These are phyloP conservation scores for Sebastes hubbsi DNA, from an alignment of 2,797 vertebrate genomes.

Conservation along the genomic window DNA sequence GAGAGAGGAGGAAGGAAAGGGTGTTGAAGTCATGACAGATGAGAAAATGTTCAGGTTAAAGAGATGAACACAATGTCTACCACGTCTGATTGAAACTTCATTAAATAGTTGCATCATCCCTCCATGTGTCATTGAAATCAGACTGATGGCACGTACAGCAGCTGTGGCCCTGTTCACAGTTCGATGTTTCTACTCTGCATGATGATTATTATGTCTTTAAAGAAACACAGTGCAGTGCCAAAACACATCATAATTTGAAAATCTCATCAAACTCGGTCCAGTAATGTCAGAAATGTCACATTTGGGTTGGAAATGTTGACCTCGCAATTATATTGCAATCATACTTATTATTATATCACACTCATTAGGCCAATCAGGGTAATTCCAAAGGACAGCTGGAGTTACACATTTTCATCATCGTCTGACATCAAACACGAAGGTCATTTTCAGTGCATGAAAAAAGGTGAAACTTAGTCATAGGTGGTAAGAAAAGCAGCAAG, in stretches of 20 bases:
- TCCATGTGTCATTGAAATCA: conserved; percentile 12
- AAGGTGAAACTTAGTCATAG: not conserved
- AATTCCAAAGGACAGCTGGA: conserved; percentile 29
- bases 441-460: not conserved
- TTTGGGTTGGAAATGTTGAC: conserved; percentile 23
- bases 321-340: conserved; percentile 24
- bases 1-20: conserved; percentile 9
- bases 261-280: not conserved
- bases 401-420: conserved; percentile 1
- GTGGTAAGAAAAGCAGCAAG: not conserved
- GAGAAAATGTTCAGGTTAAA: conserved; percentile 23
- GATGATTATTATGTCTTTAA: not conserved
- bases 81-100: conserved; percentile 11
- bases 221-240: not conserved
- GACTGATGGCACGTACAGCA: not conserved
- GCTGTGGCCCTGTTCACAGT: not conserved
- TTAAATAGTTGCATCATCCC: conserved; percentile 16
- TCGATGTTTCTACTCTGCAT: not conserved
- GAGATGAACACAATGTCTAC: not conserved
- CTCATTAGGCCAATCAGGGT: conserved; percentile 23
- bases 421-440: not conserved
- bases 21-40: conserved; percentile 32
- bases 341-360: not conserved
- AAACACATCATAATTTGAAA: conserved; percentile 7
- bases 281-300: conserved; percentile 17